Percentiles rank a stretch among this genome's conserved stretches.
Conservation (phyloP, 2,113 vertebrate genomes). For the Hyperoodon ampullatus region DNA sequence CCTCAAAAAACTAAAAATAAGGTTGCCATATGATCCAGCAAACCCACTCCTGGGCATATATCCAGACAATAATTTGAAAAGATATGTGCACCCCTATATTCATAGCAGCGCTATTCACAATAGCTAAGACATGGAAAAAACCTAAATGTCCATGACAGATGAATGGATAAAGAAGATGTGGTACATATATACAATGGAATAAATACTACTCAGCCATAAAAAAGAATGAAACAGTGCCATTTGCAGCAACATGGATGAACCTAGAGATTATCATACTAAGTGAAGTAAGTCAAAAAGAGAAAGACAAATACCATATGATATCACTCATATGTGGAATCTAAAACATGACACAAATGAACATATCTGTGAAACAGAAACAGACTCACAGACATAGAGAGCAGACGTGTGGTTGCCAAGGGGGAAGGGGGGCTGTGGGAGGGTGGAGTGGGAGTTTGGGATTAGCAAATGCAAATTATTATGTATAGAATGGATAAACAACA, state of each 20-base stretch:
- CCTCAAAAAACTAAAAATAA: too few relatives aligned
- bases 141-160: not conserved
- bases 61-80: too few relatives aligned
- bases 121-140: not conserved
- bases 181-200: not conserved
- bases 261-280: not conserved
- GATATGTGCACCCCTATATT: too few relatives aligned
- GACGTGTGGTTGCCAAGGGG: not conserved
- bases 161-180: not conserved
- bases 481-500: too few relatives aligned
- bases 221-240: not conserved
- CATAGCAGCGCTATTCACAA: not conserved
- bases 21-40: too few relatives aligned
- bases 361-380: not conserved
- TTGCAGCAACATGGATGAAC: not conserved
- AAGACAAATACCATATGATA: not conserved
- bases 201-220: not conserved
- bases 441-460: not conserved
- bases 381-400: not conserved
- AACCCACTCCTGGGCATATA: too few relatives aligned
- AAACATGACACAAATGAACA: not conserved
- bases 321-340: not conserved
- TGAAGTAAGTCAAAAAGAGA: not conserved
- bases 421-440: not conserved
- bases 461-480: too few relatives aligned